Evolutionary conservation across 2,797 vertebrate genomes (phyloP), one percentile per base, ranked within the genome.

Genomic region (Anabacerthia variegaticeps): DNA sequence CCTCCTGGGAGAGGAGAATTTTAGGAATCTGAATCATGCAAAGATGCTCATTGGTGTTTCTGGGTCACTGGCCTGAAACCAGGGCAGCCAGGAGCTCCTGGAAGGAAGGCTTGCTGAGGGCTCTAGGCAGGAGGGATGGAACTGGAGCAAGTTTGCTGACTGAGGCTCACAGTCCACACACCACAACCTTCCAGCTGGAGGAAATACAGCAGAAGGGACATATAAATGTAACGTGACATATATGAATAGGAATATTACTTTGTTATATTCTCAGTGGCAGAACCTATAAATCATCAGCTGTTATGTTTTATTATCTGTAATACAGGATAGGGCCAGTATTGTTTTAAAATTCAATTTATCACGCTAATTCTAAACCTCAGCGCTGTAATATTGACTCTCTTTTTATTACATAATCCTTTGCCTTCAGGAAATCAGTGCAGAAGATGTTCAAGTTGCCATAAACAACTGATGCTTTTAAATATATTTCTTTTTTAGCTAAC

Each of bases 341-440:
- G 49, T 82, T 96, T 84, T 56, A 49, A 94, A 94, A 89, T 75
- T 59, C 32, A 66, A 68, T 91, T 88, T 84, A 88, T 69, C 43
- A 37, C 0, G 2, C 34, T 90, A 66, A 94, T 93, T 91, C 71
- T 85, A 93, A 93, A 90, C 16, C 27, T 91, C 59, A 67, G 28
- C 32, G 52, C 79, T 79, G 43, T 48, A 66, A 78, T 81, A 90
- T 14, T 68, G 72, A 66, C 58, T 89, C 77, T 48, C 30, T 75
- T 93, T 89, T 88, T 72, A 81, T 95, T 84, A 72, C 32, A 46
- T 39, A 66, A 74, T 72, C 41, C 61, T 74, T 68, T 89, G 76
- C 75, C 54, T 89, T 85, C 43, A 55, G 76, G 68, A 91, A 89
- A 61, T 3, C 24, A 52, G 34, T 68, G 39, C 0, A 51, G 49